These are phyloP conservation scores for Copidosoma floridanum DNA, from an alignment of 1,140 invertebrate species.

Conservation along the genomic window DNA sequence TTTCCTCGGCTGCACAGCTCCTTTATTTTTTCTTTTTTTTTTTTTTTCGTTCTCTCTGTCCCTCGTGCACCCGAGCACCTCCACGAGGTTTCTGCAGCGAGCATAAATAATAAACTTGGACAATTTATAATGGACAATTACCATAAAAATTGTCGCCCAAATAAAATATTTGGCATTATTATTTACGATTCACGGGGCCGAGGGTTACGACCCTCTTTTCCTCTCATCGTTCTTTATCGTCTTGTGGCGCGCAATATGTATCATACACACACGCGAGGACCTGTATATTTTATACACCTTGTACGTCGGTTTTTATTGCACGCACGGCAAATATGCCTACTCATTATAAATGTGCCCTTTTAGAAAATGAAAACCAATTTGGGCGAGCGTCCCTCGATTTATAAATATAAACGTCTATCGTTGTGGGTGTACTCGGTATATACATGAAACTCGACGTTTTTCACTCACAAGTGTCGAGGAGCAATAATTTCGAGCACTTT, in stretches of 20 bases:
- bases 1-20: constrained; percentile 8
- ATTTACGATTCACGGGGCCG: constrained; percentile 52
- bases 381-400: too few species aligned
- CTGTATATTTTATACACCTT: too few species aligned
- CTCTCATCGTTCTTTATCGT: constrained; percentile 8
- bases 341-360: constrained; percentile 21
- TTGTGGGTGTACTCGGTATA: too few species aligned
- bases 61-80: constrained; percentile 7
- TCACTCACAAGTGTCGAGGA: too few species aligned
- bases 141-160: constrained; percentile 58
- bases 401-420: too few species aligned
- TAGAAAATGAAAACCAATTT: constrained; percentile 19
- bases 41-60: constrained; percentile 22
- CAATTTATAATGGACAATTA: constrained; percentile 59
- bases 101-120: constrained; percentile 49
- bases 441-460: too few species aligned
- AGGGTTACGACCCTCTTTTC: constrained; percentile 13
- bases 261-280: constrained; percentile 24
- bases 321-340: constrained; percentile 14
- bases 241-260: background rate
- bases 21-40: constrained; percentile 23
- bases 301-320: constrained; percentile 41
- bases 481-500: too few species aligned
- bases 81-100: constrained; percentile 6
- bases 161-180: constrained; percentile 56